These are phyloP conservation scores for Hemicentrotus pulcherrimus DNA, from an alignment of 35 echinoderm and acorn worm species.

Conservation along the genomic window DNA sequence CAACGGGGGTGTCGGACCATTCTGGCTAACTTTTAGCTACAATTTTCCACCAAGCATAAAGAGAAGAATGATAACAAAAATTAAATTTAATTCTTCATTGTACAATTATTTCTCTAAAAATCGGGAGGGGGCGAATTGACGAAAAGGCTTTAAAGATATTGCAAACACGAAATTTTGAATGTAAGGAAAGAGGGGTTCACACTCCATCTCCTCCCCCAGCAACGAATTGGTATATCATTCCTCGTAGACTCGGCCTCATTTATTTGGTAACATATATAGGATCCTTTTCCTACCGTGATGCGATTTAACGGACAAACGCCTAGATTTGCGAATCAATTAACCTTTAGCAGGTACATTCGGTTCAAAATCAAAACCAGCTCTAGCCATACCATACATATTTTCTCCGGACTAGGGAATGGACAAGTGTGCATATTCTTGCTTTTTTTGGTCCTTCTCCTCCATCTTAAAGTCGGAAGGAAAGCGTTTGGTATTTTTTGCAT, in stretches of 20 bases:
- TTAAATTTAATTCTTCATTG: no score
- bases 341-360: background rate
- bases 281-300: background rate
- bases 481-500: background rate
- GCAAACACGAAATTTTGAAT: background rate
- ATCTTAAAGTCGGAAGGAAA: background rate
- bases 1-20: no score
- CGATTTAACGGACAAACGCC: constrained; percentile 1
- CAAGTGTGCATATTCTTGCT: background rate
- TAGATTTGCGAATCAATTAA: background rate
- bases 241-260: background rate
- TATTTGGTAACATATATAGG: background rate
- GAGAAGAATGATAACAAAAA: no score
- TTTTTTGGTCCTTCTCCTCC: background rate
- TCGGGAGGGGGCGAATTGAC: no score
- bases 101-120: no score
- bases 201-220: background rate
- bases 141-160: background rate
- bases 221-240: background rate
- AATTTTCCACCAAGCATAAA: no score
- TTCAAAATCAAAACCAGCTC: background rate
- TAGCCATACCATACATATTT: background rate
- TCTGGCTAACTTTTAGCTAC: no score
- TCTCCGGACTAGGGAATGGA: background rate
- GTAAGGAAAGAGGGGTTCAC: background rate